Evolutionary conservation across 1,140 invertebrate genomes (phyloP).

Genomic region (Paramacrobiotus metropolitanus): DNA sequence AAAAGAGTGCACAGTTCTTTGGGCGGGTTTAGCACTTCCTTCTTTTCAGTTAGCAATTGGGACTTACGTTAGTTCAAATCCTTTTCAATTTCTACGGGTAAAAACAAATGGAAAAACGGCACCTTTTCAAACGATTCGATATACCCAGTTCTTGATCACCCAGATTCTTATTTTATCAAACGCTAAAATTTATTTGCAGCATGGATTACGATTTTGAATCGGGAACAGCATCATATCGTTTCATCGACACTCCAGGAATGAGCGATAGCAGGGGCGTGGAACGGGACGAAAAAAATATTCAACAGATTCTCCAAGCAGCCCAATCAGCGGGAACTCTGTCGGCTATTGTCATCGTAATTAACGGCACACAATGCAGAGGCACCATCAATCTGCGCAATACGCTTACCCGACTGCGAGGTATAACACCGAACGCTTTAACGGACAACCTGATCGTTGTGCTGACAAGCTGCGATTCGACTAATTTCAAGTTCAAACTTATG

Average conservation of each 20-base stretch:
- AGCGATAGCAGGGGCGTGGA: slow-evolving; percentile 15
- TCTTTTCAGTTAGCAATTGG: no score
- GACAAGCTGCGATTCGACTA: background rate
- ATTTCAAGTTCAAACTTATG: background rate
- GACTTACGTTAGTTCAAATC: no score
- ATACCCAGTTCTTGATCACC: no score
- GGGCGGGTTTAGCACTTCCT: no score
- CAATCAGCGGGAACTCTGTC: background rate
- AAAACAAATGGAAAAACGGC: no score
- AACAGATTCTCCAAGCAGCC: slow-evolving; percentile 10
- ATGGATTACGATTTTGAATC: no score
- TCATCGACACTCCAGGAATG: slow-evolving; percentile 19
- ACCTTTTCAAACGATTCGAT: no score
- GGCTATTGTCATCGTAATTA: background rate
- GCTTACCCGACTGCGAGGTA: background rate
- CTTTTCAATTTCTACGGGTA: no score
- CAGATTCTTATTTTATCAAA: no score
- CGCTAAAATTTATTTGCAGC: no score
- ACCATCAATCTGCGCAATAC: background rate
- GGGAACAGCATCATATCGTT: no score
- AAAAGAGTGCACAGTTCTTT: no score
- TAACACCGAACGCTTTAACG: background rate
- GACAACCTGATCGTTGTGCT: background rate
- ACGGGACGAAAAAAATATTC: slow-evolving; percentile 16
- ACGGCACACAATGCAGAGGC: background rate